Conservation (phyloP, 2,113 vertebrate genomes). For the Cyrtonyx montezumae region DNA sequence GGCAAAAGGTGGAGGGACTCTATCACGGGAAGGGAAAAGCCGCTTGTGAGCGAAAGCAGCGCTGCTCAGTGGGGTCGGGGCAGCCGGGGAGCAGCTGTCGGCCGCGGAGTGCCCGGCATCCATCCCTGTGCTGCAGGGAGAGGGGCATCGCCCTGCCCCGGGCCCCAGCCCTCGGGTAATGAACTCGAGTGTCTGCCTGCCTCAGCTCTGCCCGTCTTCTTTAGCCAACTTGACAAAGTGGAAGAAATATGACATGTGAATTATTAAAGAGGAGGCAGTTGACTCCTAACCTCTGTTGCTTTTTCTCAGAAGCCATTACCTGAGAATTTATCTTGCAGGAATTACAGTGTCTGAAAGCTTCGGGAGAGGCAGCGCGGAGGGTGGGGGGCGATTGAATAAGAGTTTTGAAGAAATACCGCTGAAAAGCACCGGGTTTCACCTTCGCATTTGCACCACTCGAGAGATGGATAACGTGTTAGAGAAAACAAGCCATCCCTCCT, state of each 20-base stretch:
- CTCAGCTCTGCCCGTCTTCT: conserved; percentile 74
- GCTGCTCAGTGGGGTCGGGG: neutral
- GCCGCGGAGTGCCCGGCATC: neutral
- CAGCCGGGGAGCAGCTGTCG: neutral
- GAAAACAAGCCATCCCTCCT: conserved; percentile 62
- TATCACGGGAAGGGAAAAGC: neutral
- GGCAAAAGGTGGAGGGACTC: neutral
- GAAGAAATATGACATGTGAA: conserved; percentile 81
- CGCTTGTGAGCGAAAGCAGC: neutral
- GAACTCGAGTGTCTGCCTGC: conserved; percentile 59
- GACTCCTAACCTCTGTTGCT: conserved; percentile 79
- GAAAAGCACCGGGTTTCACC: conserved; percentile 51
- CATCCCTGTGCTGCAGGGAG: neutral
- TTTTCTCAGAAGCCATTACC: conserved; percentile 79
- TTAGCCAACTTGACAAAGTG: conserved; percentile 77
- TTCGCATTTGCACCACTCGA: conserved; percentile 53
- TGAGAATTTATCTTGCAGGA: conserved; percentile 77
- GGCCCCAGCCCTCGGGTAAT: conserved; percentile 50
- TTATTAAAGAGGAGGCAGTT: conserved; percentile 83
- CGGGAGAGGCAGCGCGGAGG: conserved; percentile 13
- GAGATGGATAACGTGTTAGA: conserved; percentile 45
- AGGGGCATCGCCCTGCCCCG: neutral
- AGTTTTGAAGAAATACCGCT: conserved; percentile 56
- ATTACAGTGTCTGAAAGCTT: conserved; percentile 54
- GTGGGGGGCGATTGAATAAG: neutral